Evolutionary conservation across 2,113 vertebrate genomes (phyloP).

Genomic region (Bungarus multicinctus): DNA sequence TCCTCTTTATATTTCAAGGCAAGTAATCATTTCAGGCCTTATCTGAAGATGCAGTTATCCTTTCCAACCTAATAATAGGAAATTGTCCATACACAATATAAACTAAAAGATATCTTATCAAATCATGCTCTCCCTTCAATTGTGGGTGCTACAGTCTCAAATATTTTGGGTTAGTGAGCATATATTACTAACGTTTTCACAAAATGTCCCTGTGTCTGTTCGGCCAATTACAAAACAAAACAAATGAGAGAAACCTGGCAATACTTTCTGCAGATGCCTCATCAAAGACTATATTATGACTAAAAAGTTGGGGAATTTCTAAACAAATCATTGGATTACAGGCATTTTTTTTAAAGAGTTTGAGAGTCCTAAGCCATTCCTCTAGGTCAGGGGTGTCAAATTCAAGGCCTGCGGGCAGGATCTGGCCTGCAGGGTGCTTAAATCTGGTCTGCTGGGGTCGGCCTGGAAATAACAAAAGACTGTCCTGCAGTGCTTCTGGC

Average conservation of each 20-base stretch:
- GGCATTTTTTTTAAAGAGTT: not conserved
- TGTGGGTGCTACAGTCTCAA: not conserved
- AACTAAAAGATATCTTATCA: not conserved
- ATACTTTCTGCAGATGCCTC: not conserved
- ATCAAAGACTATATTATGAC: not conserved
- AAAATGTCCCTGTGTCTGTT: not conserved
- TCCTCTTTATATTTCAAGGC: not conserved
- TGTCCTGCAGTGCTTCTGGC: too few relatives aligned
- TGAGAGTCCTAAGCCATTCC: not conserved
- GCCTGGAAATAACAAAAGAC: too few relatives aligned
- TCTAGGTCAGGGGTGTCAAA: not conserved
- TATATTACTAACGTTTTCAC: not conserved
- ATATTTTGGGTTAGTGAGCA: not conserved
- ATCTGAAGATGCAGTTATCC: not conserved
- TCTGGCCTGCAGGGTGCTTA: too few relatives aligned
- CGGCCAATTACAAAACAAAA: not conserved
- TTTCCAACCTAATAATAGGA: not conserved
- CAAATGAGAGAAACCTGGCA: not conserved
- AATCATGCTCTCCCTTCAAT: not conserved
- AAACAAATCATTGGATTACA: not conserved
- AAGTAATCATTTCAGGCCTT: not conserved
- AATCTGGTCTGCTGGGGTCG: too few relatives aligned
- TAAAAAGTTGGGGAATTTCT: not conserved
- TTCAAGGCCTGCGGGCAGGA: too few relatives aligned
- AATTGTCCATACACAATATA: not conserved